Percentiles rank a stretch among this genome's conserved stretches.
These are phyloP conservation scores for Cheilosia vulpina DNA, from an alignment of 2,888 invertebrate species.

Conservation along the genomic window DNA sequence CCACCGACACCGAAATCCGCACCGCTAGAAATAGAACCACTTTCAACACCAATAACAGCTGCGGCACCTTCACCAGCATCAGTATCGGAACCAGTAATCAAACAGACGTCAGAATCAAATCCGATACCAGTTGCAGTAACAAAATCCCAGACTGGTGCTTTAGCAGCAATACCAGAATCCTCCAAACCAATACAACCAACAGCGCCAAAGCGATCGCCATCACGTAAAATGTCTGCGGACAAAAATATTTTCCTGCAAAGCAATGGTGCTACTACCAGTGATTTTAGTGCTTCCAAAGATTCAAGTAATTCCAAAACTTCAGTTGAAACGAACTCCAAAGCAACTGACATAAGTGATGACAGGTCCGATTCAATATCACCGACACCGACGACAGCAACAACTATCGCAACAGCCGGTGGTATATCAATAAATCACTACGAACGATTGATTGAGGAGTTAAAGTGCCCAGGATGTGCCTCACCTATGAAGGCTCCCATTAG, in stretches of 20 bases:
- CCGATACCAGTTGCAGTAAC: conserved; percentile 13
- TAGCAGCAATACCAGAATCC: conserved; percentile 35
- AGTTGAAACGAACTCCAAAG: conserved; percentile 1
- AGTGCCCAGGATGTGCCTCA: conserved; percentile 83
- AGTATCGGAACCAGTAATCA: conserved; percentile 6
- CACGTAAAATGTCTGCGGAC: conserved; percentile 35
- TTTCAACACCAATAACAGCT: conserved; percentile 30
- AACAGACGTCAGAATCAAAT: conserved; percentile 14
- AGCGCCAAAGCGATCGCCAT: conserved; percentile 24
- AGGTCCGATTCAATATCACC: conserved; percentile 42
- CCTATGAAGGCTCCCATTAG: conserved; percentile 82
- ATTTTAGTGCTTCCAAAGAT: conserved; percentile 38
- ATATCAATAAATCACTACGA: conserved; percentile 81
- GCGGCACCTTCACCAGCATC: conserved; percentile 22
- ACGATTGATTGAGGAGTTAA: conserved; percentile 81
- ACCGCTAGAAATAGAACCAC: conserved; percentile 6
- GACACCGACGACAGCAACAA: conserved; percentile 45
- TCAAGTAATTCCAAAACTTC: conserved; percentile 20
- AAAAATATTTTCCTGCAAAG: conserved; percentile 25
- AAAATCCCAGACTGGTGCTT: conserved; percentile 24
- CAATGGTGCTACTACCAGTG: conserved; percentile 61
- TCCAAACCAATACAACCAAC: conserved; percentile 23
- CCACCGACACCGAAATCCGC: conserved; percentile 16
- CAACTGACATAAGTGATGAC: conserved; percentile 9
- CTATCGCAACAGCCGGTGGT: conserved; percentile 16